phyloP scores from a whole-genome alignment of 2,113 vertebrate species.

The Zosterops borbonicus region DNA sequence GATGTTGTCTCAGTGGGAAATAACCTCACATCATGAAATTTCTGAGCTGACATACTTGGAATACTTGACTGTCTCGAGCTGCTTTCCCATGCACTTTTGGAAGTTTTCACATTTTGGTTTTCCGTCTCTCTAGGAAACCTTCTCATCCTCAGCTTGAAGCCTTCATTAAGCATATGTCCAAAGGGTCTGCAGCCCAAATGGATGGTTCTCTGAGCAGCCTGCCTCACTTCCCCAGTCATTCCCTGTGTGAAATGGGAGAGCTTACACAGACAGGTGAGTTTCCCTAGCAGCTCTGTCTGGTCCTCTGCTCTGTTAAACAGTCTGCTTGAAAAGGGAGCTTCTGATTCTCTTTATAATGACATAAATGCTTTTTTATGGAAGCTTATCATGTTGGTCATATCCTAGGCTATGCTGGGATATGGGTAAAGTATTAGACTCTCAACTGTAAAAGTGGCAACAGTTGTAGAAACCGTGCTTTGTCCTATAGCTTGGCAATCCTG shows the following conservation, averaged over 20 bases:
- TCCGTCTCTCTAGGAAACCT: slow-evolving; percentile 78
- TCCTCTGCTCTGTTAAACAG: neutral
- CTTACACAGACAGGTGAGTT: slow-evolving; percentile 92
- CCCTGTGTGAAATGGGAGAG: slow-evolving; percentile 91
- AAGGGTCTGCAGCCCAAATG: slow-evolving; percentile 81
- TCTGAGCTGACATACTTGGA: neutral
- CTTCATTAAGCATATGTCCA: slow-evolving; percentile 89
- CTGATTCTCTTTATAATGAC: neutral
- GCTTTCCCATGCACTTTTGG: neutral
- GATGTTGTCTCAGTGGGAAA: neutral
- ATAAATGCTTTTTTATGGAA: neutral
- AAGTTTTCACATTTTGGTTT: neutral
- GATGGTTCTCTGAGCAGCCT: slow-evolving; percentile 85
- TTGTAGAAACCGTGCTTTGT: neutral
- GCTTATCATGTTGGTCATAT: neutral
- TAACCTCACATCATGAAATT: neutral
- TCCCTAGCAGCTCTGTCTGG: neutral
- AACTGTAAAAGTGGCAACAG: neutral
- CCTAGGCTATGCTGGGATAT: neutral
- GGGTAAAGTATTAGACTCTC: neutral
- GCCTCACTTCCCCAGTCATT: slow-evolving; percentile 90
- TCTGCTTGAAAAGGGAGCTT: neutral
- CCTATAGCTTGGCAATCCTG: neutral
- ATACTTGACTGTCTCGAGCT: neutral
- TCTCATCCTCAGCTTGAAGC: slow-evolving; percentile 87